These are phyloP conservation scores for Sapayoa aenigma DNA, from an alignment of 2,113 vertebrate genomes.

Conservation along the genomic window DNA sequence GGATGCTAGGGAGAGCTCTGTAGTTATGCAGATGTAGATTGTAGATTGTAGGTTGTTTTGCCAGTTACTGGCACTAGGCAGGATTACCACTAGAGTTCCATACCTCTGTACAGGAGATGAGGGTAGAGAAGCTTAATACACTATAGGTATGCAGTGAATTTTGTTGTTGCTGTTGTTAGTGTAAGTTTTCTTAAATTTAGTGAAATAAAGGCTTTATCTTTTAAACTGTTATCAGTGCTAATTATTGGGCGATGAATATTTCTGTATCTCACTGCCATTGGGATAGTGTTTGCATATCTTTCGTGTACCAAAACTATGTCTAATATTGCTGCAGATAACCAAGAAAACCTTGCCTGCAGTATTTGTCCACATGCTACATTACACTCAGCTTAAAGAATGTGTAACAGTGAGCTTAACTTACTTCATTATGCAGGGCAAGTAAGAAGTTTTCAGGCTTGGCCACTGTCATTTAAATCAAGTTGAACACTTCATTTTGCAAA, in stretches of 20 bases:
- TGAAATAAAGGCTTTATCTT: not conserved
- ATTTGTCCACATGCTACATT: not conserved
- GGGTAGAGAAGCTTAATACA: not conserved
- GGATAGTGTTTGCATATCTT: not conserved
- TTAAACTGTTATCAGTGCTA: not conserved
- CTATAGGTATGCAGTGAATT: not conserved
- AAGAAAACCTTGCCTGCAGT: not conserved
- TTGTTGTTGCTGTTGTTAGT: not conserved
- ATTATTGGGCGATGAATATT: fast-evolving
- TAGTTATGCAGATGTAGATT: no score
- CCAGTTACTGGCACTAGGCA: not conserved
- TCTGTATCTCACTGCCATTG: not conserved
- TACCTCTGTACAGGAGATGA: not conserved
- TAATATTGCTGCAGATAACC: not conserved
- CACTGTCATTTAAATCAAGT: not conserved
- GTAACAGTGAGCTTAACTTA: not conserved
- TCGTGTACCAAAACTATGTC: not conserved
- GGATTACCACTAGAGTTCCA: not conserved
- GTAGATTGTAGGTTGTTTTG: not conserved
- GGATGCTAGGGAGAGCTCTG: not conserved
- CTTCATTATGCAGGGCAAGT: not conserved
- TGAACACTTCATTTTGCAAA: not conserved
- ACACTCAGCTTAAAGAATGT: not conserved
- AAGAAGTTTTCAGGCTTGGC: not conserved
- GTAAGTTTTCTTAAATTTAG: not conserved